phyloP scores from a whole-genome alignment of 2,113 vertebrate genomes.

The Macquaria ambigua region DNA sequence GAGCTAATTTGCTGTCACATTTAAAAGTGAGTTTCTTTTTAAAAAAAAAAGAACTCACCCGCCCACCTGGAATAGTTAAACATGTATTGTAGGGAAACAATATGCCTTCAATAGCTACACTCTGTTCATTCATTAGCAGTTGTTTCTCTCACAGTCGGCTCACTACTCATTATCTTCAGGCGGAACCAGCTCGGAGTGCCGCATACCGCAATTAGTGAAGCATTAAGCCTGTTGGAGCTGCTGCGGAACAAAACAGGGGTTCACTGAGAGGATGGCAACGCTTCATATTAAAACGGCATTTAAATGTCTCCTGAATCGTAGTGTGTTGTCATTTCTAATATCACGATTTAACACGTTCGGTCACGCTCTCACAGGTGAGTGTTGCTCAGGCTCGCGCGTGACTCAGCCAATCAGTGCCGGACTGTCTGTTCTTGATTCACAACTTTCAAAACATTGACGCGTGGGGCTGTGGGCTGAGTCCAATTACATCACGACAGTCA shows the following conservation, averaged over 20 bases:
- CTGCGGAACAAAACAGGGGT: slow-evolving; percentile 9
- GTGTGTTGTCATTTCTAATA: background rate
- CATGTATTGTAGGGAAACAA: background rate
- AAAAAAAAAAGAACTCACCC: no score
- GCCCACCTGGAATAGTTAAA: background rate
- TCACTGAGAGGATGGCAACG: background rate
- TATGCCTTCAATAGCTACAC: background rate
- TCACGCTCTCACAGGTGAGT: slow-evolving; percentile 46
- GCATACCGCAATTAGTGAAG: slow-evolving; percentile 56
- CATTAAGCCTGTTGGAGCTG: background rate
- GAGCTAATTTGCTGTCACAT: no score
- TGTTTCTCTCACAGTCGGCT: background rate
- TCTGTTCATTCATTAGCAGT: background rate
- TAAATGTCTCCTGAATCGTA: background rate
- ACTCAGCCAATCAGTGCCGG: slow-evolving; percentile 51
- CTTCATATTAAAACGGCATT: no score
- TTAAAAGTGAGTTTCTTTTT: background rate
- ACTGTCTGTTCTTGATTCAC: slow-evolving; percentile 42
- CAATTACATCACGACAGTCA: slow-evolving; percentile 71
- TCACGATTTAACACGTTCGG: background rate
- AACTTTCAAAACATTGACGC: slow-evolving; percentile 69
- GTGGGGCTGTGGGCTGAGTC: slow-evolving; percentile 73
- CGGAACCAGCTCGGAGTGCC: background rate
- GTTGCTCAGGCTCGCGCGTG: slow-evolving; percentile 15
- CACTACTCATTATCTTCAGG: slow-evolving; percentile 25